Evolutionary conservation across 2,797 vertebrate species (phyloP).

Genomic region (Lerista edwardsae): DNA sequence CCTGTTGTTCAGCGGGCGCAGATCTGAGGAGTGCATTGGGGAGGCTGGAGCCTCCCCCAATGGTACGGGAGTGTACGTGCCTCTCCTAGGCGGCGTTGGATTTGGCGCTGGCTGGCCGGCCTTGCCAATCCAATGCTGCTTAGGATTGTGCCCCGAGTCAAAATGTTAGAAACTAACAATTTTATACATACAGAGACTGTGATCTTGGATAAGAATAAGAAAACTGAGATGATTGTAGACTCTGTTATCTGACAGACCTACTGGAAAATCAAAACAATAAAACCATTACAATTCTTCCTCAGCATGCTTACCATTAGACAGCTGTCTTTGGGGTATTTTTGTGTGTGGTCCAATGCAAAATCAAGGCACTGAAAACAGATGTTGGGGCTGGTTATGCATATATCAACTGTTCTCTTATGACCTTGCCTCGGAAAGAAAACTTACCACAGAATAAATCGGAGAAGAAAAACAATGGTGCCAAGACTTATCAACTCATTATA

Average conservation of each 20-base stretch:
- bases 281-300: background rate
- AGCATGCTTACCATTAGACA: conserved; percentile 6
- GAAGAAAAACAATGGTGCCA: conserved; percentile 46
- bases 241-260: background rate
- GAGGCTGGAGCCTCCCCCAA: too few relatives aligned
- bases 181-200: background rate
- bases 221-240: background rate
- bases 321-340: conserved; percentile 18
- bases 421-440: conserved; percentile 39
- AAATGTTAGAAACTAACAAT: background rate
- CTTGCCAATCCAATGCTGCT: too few relatives aligned
- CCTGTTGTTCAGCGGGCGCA: too few relatives aligned
- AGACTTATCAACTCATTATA: conserved; percentile 36
- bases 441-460: conserved; percentile 3
- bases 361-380: conserved; percentile 16
- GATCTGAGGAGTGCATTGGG: too few relatives aligned
- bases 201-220: background rate
- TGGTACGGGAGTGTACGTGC: too few relatives aligned
- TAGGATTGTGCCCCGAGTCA: too few relatives aligned
- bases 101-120: too few relatives aligned
- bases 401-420: background rate
- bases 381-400: background rate
- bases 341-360: conserved; percentile 22
- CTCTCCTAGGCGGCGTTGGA: too few relatives aligned
- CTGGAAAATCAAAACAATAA: background rate